Conservation (phyloP, 2,797 vertebrate genomes). For the Ispidina picta region DNA sequence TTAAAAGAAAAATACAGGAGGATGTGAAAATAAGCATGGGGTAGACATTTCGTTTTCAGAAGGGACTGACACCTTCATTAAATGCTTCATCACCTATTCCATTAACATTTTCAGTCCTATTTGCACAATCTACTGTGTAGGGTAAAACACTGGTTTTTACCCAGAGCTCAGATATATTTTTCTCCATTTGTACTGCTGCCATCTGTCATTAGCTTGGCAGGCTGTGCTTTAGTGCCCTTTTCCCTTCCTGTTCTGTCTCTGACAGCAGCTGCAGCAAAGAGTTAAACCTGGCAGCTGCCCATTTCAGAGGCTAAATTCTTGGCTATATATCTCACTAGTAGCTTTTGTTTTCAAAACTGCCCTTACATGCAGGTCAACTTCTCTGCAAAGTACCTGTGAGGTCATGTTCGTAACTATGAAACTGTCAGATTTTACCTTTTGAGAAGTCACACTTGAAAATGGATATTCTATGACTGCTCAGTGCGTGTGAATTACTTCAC, state of each 20-base stretch:
- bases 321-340: not conserved
- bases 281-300: not conserved
- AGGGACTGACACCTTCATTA: conserved; percentile 12
- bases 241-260: conserved; percentile 7
- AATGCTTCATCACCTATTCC: conserved; percentile 44
- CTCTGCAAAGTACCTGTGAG: not conserved
- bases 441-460: not conserved
- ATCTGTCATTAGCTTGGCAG: conserved; percentile 8
- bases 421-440: not conserved
- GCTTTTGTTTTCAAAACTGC: not conserved
- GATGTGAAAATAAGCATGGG: not conserved
- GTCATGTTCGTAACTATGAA: not conserved
- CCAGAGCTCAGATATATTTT: conserved; percentile 30
- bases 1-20: not conserved
- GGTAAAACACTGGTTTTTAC: conserved; percentile 6
- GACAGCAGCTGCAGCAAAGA: not conserved
- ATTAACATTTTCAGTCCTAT: conserved; percentile 56
- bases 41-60: not conserved
- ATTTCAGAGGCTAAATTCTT: not conserved
- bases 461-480: not conserved
- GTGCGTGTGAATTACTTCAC: not conserved
- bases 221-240: not conserved
- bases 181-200: conserved; percentile 38
- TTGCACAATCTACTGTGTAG: not conserved
- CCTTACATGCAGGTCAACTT: not conserved